Conservation (phyloP, 2,113 vertebrate genomes). For the Tinamus guttatus region DNA sequence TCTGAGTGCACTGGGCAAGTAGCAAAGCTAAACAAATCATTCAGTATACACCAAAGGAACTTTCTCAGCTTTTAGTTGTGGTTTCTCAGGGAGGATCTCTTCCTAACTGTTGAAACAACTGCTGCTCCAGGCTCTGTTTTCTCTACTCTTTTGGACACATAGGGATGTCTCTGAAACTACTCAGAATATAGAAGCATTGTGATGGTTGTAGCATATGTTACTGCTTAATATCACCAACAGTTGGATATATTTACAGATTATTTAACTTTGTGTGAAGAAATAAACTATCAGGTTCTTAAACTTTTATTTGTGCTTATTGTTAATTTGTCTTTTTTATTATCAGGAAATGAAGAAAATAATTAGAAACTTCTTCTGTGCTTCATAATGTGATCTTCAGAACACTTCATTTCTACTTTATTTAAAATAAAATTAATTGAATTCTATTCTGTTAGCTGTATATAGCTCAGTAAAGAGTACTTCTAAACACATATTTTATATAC, state of each 20-base stretch:
- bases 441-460: too few species aligned
- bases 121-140: not conserved
- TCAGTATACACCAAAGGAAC: not conserved
- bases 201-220: not conserved
- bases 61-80: not conserved
- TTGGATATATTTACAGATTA: not conserved
- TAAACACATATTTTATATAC: too few species aligned
- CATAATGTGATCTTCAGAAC: not conserved
- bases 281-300: not conserved
- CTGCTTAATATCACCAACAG: not conserved
- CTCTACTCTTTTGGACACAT: accelerated
- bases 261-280: not conserved
- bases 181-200: not conserved
- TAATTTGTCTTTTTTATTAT: not conserved
- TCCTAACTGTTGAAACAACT: not conserved
- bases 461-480: too few species aligned
- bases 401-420: not conserved
- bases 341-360: constrained; percentile 86
- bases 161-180: not conserved
- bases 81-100: not conserved
- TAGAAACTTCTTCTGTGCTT: constrained; percentile 66
- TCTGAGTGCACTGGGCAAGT: not conserved
- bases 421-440: too few species aligned
- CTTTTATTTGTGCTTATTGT: not conserved
- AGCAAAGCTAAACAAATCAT: not conserved